Conservation (phyloP, 2,113 vertebrate genomes). For the Ailurus styani region DNA sequence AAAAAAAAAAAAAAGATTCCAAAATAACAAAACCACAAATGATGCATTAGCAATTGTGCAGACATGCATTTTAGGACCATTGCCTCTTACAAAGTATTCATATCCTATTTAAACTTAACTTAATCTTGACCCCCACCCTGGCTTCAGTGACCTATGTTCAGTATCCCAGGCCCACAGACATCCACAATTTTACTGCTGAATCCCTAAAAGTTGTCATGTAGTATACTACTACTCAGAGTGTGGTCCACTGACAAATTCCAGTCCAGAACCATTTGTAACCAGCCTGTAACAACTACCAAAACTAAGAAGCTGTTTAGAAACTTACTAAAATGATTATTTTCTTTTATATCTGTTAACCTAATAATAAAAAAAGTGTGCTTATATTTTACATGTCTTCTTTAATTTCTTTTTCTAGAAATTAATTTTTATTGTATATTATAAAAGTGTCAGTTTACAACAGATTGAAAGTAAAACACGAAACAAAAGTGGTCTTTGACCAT, state of each 20-base stretch:
- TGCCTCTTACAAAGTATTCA: not conserved
- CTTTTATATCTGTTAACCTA: not conserved
- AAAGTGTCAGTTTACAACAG: not conserved
- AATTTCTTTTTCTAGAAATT: slow-evolving; percentile 9
- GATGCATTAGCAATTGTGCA: not conserved
- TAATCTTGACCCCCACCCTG: not conserved
- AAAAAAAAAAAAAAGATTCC: not conserved
- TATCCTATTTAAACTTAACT: slow-evolving; percentile 31
- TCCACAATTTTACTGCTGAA: not conserved
- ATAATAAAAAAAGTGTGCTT: not conserved
- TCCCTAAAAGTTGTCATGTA: not conserved
- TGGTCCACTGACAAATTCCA: not conserved
- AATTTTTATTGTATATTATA: not conserved
- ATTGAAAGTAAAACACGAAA: not conserved
- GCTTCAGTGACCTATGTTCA: not conserved
- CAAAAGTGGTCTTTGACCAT: not conserved
- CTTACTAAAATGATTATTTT: not conserved
- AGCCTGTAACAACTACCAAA: not conserved
- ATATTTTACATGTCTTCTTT: not conserved
- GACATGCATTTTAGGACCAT: not conserved
- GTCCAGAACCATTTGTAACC: not conserved
- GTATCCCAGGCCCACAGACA: not conserved
- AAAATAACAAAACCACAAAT: slow-evolving; percentile 11
- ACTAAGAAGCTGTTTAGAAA: not conserved
- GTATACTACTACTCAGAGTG: not conserved